Conservation (phyloP, 2,113 vertebrate species). For the Pongo abelii region DNA sequence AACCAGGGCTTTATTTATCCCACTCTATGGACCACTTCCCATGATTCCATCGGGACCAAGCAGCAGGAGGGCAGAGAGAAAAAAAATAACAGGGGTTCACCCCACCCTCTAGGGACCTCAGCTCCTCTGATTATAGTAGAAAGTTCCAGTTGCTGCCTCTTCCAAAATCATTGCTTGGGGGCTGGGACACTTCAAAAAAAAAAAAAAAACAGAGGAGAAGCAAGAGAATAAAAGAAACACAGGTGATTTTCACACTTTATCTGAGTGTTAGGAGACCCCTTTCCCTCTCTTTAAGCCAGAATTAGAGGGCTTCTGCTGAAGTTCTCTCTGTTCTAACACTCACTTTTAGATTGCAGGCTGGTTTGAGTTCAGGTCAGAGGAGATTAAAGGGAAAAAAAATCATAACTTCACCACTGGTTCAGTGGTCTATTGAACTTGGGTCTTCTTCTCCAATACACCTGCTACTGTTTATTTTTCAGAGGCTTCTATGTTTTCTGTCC, state of each 20-base stretch:
- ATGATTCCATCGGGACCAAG: not conserved
- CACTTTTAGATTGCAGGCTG: not conserved
- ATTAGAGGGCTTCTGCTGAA: not conserved
- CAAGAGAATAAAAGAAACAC: not conserved
- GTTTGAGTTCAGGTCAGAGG: not conserved
- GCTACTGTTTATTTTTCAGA: not conserved
- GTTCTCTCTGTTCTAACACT: not conserved
- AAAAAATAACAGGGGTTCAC: not conserved
- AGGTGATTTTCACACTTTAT: not conserved
- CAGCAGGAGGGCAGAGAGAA: not conserved
- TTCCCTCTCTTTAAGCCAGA: not conserved
- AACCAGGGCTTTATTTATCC: not conserved
- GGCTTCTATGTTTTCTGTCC: not conserved
- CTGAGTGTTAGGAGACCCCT: not conserved
- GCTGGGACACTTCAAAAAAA: not conserved
- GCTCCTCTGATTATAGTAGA: not conserved
- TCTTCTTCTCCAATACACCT: not conserved
- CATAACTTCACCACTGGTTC: not conserved
- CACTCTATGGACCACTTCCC: not conserved
- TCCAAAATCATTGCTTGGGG: not conserved
- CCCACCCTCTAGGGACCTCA: not conserved
- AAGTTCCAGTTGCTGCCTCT: not conserved
- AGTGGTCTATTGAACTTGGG: not conserved
- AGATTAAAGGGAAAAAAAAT: not conserved
- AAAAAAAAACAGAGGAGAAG: not conserved